Evolutionary conservation across 2,797 vertebrate species (phyloP), one percentile per base, ranked within the genome.

Genomic region (Taenioides sp.): DNA sequence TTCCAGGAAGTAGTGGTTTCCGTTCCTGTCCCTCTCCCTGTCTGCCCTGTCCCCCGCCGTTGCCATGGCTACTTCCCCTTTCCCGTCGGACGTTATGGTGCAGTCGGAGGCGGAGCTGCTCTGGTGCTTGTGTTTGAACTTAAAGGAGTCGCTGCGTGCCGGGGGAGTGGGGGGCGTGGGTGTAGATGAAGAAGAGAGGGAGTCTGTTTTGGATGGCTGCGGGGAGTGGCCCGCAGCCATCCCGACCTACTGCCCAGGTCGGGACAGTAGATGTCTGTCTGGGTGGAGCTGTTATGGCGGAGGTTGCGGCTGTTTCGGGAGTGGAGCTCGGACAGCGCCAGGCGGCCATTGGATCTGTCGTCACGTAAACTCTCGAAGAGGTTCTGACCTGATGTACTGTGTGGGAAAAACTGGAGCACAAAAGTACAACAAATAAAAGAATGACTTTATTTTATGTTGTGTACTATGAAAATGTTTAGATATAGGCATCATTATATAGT

Each of bases 211-310:
- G 12, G 94, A 96, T 60, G 95, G 87, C 82, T 97, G 96, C 0
- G 96, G 95, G 6, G 95, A 96, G 78, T 95, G 95, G n/a, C n/a
- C n/a, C n/a, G n/a, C n/a, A n/a, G n/a, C n/a, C n/a, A n/a, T n/a
- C n/a, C n/a, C n/a, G n/a, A n/a, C n/a, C n/a, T n/a, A n/a, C n/a
- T n/a, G n/a, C 83, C 83, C 0, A 75, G 74, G 20, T 90, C 87
- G 0, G 87, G 75, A 72, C 87, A 90, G 90, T 95, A 96, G 84
- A 98, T 96, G 79, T 99, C 98, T 0, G 97, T 99, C 86, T 99
- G 98, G 0, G 97, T 99, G 27, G 98, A 99, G 88, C 96, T 97
- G 90, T 97, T 98, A 89, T 97, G 97, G 86, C 95, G 95, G 84
- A 97, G 82, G 86, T 96, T 97, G 87, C 96, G 95, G 83, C 95